Base-by-base conservation (phyloP, 2,888 invertebrate genomes). In the Pandemis cinnamomeana region DNA sequence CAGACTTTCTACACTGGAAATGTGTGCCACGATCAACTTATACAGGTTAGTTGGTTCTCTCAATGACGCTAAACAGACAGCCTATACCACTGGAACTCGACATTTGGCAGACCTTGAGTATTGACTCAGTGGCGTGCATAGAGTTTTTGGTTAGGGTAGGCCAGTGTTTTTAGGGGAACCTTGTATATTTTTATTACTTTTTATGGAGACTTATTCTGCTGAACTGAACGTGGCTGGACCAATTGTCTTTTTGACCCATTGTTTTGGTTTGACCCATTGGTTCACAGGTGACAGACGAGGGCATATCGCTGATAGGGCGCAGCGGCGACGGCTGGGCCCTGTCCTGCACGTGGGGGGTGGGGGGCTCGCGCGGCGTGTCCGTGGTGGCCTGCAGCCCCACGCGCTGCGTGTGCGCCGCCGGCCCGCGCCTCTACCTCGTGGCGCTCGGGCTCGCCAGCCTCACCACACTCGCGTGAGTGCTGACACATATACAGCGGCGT, bases 1-100 rank as follows among this genome's bases (percentile, higher is more conserved):
- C 99, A 99, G 89, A 99, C 99, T 0, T 98, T 99, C 86, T 98
- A 96, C 86, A 99, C 99, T 75, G 98, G 98, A 0, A 99, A 99
- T 89, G 98, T 99, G 7, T 96, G 95, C 48, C 95, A 96, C 83
- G 96, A 97, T 81, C 97, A 98, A 87, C 95, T 99, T 70, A 92
- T 98, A 48, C 94, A 94, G 83, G 92, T 93, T 53, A 80, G 82
- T 80, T 51, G 0, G 6, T 1, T 1, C 1, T 51, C n/a, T 51
- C 5, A 51, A n/a, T 44, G 5, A 44, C 27, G 27, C 27, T 4
- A 36, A 36, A 36, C 27, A 44, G 8, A 44, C 44, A 44, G 8
- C 6, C 6, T 44, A 5, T 7, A 44, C 8, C 7, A 44, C 7
- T 44, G 27, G 27, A 36, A 36, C 27, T 36, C 27, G 27, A 36